Conservation (phyloP, 2,797 vertebrate species). For the Diglossa cyanea region DNA sequence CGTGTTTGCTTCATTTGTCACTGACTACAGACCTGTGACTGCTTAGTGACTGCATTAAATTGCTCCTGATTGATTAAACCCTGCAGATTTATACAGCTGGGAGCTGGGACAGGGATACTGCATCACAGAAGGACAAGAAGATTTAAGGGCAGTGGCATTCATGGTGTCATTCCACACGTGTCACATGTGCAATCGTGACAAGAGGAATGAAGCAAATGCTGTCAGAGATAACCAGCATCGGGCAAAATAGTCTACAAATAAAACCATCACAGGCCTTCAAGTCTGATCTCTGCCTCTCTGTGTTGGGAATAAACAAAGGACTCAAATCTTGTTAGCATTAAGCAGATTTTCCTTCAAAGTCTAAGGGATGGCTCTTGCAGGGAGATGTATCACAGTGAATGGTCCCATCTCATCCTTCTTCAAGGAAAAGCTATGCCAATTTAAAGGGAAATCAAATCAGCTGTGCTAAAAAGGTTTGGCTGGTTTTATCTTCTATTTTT, state of each 20-base stretch:
- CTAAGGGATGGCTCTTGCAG: neutral
- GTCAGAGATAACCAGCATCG: neutral
- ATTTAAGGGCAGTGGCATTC: neutral
- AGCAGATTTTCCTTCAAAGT: neutral
- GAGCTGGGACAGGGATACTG: neutral
- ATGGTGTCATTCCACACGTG: neutral
- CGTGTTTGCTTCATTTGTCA: neutral
- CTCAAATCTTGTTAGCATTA: neutral
- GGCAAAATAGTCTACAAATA: neutral
- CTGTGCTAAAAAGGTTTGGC: neutral
- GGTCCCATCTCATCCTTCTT: neutral
- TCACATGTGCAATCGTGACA: neutral
- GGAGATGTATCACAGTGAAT: neutral
- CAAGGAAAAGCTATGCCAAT: neutral
- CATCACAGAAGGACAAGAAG: neutral
- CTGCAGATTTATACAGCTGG: neutral
- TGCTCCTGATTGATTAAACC: neutral
- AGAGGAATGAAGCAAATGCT: neutral
- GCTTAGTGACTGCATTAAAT: neutral
- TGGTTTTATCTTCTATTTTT: neutral
- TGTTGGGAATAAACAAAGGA: neutral
- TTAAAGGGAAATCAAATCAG: neutral
- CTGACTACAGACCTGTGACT: neutral
- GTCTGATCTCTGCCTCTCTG: neutral
- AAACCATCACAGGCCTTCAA: neutral